These are phyloP conservation scores for Percopsis transmontana DNA, from an alignment of 2,113 vertebrate species.

Conservation along the genomic window DNA sequence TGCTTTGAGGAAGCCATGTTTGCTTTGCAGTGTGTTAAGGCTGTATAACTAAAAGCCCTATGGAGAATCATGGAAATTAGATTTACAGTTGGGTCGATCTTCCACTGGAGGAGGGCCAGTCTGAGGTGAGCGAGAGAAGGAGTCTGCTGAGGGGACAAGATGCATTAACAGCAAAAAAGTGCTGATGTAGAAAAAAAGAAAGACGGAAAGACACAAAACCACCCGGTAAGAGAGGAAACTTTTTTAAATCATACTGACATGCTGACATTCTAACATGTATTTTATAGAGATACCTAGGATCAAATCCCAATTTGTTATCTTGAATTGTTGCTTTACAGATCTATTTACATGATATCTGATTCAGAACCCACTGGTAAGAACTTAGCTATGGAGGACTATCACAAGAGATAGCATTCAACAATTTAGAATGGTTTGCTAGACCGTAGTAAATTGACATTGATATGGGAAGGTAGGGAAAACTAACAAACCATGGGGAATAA, in stretches of 20 bases:
- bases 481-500: background rate
- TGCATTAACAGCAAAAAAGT: conserved; percentile 63
- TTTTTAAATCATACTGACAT: no score
- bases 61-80: conserved; percentile 72
- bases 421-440: conserved; percentile 12
- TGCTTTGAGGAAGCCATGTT: conserved; percentile 51
- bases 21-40: conserved; percentile 58
- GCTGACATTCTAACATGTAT: background rate
- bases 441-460: conserved; percentile 10
- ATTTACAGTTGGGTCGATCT: conserved; percentile 70
- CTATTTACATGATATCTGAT: conserved; percentile 25
- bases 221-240: conserved; percentile 7
- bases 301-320: conserved; percentile 19
- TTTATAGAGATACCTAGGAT: conserved; percentile 27
- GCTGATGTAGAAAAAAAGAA: conserved; percentile 53
- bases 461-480: conserved; percentile 30
- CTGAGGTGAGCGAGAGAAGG: conserved; percentile 57
- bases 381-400: background rate
- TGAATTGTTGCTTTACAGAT: conserved; percentile 32
- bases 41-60: conserved; percentile 73
- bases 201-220: conserved; percentile 5
- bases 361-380: conserved; percentile 15
- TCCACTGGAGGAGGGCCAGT: conserved; percentile 64
- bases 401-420: conserved; percentile 18
- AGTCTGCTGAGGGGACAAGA: conserved; percentile 59